These are phyloP conservation scores for Leptinotarsa defecta DNA, from an alignment of 1,140 invertebrate genomes.

Conservation along the genomic window DNA sequence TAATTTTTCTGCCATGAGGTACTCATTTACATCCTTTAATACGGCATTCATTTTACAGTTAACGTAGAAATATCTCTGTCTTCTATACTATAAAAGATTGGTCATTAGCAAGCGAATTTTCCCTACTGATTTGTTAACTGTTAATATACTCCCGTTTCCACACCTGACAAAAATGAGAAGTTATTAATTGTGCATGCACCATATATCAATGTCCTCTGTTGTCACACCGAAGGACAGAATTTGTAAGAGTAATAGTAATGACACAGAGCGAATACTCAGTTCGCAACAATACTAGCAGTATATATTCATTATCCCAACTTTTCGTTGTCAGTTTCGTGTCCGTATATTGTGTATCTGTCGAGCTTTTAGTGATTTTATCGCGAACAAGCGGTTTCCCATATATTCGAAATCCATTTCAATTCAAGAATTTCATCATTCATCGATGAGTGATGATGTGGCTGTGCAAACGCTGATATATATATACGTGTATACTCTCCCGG, in stretches of 20 bases:
- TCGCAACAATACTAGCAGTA: neutral
- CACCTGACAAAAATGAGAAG: too few relatives aligned
- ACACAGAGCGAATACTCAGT: neutral
- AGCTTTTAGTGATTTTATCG: neutral
- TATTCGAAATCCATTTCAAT: neutral
- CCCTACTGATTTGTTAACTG: too few relatives aligned
- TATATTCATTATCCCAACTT: neutral
- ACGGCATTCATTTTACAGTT: too few relatives aligned
- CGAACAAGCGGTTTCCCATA: constrained; percentile 1
- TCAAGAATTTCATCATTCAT: constrained; percentile 1
- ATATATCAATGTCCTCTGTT: too few relatives aligned
- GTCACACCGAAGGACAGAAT: neutral
- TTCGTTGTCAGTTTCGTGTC: neutral
- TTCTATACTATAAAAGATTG: too few relatives aligned
- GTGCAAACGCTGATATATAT: neutral
- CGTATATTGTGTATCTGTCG: neutral
- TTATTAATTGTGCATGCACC: too few relatives aligned
- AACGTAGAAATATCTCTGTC: too few relatives aligned
- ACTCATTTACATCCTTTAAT: too few relatives aligned
- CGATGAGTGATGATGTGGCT: constrained; percentile 5
- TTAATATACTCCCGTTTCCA: too few relatives aligned
- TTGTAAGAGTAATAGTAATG: neutral
- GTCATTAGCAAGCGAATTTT: too few relatives aligned
- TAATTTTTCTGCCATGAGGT: too few relatives aligned
- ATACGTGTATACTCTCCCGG: neutral